A percentile compares a stretch with the other conserved stretches of the same genome.
These are phyloP conservation scores for Sylvietta virens DNA, from an alignment of 2,113 vertebrate genomes.

Conservation along the genomic window DNA sequence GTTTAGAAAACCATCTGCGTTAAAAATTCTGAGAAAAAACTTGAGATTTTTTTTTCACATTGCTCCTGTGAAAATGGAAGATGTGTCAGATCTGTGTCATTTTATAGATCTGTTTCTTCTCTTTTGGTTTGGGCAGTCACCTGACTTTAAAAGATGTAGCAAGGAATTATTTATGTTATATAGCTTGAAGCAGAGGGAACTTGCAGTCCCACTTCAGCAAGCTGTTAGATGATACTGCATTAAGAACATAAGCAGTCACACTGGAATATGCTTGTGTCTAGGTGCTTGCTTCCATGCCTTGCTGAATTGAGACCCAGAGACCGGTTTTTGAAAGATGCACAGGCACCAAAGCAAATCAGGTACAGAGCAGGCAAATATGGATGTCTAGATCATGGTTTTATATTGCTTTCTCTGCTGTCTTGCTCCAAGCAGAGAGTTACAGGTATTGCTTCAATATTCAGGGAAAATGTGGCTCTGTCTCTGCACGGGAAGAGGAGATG, in stretches of 20 bases:
- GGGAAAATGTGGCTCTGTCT: neutral
- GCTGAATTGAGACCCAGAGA: neutral
- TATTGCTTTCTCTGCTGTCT: neutral
- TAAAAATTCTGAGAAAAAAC: neutral
- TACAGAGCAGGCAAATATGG: rapidly evolving
- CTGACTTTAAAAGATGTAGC: neutral
- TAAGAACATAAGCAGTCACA: neutral
- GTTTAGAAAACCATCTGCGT: neutral
- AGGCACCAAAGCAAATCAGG: neutral
- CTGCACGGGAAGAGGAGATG: neutral
- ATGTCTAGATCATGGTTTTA: neutral
- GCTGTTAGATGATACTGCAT: neutral
- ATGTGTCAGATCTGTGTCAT: neutral
- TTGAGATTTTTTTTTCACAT: neutral
- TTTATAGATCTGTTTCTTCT: neutral
- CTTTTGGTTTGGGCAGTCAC: neutral
- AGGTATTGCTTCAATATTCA: neutral
- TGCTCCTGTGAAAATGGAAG: neutral
- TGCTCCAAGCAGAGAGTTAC: neutral
- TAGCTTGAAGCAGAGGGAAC: neutral
- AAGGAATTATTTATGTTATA: neutral
- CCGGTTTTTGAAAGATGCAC: neutral
- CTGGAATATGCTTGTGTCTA: neutral
- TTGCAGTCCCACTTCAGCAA: neutral
- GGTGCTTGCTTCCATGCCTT: neutral